These are phyloP conservation scores for Margarornis squamiger DNA, from an alignment of 2,797 vertebrate genomes.

Conservation along the genomic window DNA sequence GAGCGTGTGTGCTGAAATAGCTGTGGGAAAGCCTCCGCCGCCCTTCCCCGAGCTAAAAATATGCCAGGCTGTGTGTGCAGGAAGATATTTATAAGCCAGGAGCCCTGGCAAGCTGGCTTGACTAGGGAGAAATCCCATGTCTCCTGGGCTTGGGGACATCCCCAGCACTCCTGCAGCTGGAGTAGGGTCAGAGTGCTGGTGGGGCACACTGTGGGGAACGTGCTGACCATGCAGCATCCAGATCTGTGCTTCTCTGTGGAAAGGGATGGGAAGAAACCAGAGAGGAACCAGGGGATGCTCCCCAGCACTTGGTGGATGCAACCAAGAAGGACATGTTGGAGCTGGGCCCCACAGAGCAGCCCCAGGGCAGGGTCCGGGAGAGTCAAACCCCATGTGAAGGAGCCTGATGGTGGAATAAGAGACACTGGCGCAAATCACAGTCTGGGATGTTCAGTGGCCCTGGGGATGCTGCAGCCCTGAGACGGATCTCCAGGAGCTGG, in stretches of 20 bases:
- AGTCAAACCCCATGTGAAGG: neutral
- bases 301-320: neutral
- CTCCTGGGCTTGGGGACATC: neutral
- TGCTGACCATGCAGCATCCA: rapidly evolving
- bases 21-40: slow-evolving; percentile 56
- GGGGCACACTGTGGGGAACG: neutral
- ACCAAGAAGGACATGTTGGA: neutral
- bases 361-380: neutral
- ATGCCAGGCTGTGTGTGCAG: neutral
- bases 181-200: neutral
- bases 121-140: neutral
- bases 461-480: neutral
- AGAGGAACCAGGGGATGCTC: neutral
- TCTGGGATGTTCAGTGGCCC: neutral
- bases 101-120: slow-evolving; percentile 29
- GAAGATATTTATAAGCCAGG: slow-evolving; percentile 59
- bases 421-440: neutral
- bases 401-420: neutral
- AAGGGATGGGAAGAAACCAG: neutral
- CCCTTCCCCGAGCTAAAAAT: slow-evolving; percentile 56
- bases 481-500: neutral
- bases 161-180: neutral
- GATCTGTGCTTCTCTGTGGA: neutral
- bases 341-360: neutral
- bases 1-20: slow-evolving; percentile 27